Conservation (phyloP, 2,113 vertebrate species). For the Siniperca chuatsi region DNA sequence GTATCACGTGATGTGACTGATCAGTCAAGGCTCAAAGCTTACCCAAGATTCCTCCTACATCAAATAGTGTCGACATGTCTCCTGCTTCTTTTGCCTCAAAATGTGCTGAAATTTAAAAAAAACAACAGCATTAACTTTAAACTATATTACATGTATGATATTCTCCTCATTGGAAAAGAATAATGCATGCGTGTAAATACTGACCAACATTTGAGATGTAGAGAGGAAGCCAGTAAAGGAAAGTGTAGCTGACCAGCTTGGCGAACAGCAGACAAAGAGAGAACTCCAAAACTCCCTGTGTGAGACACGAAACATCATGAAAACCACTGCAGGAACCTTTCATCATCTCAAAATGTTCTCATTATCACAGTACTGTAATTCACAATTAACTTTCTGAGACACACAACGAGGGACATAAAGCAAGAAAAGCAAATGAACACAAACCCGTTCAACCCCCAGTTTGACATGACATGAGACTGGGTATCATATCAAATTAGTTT, state of each 20-base stretch:
- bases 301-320: constrained; percentile 22
- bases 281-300: constrained; percentile 95
- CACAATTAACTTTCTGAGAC: not conserved
- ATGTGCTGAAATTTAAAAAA: constrained; percentile 84
- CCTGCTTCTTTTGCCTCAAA: constrained; percentile 92
- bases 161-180: not conserved
- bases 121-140: not conserved
- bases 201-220: constrained; percentile 96
- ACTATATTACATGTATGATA: not conserved
- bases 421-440: not conserved
- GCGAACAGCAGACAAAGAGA: constrained; percentile 96
- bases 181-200: constrained; percentile 50
- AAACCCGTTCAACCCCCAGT: too few relatives aligned
- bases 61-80: constrained; percentile 96
- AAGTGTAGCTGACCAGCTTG: constrained; percentile 98
- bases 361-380: not conserved
- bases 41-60: constrained; percentile 97
- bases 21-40: constrained; percentile 9
- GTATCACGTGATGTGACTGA: not conserved
- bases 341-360: not conserved
- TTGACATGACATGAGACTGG: too few relatives aligned
- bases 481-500: too few relatives aligned
- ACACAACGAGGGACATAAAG: not conserved
- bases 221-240: constrained; percentile 98
- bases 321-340: not conserved